These are phyloP conservation scores for Seira sanloemensis DNA, from an alignment of 2,888 invertebrate genomes.

Conservation along the genomic window DNA sequence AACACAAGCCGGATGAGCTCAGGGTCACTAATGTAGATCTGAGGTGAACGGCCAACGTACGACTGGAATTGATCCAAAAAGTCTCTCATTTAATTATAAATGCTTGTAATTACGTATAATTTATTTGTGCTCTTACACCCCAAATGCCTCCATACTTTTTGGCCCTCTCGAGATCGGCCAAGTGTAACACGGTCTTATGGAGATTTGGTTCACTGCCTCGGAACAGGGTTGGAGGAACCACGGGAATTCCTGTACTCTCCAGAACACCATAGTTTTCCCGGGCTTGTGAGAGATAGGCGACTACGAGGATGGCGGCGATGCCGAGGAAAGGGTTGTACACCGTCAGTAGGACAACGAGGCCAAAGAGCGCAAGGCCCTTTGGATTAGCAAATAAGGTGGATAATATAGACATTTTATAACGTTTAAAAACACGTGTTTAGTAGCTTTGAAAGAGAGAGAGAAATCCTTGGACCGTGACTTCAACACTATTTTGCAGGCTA, in stretches of 20 bases:
- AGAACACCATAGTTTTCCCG: conserved; percentile 71
- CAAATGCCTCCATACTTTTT: conserved; percentile 72
- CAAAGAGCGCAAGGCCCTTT: conserved; percentile 38
- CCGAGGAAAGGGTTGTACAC: conserved; percentile 48
- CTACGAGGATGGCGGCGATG: conserved; percentile 18
- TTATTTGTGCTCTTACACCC: conserved; percentile 63
- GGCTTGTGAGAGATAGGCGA: conserved; percentile 57
- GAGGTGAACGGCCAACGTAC: conserved; percentile 61
- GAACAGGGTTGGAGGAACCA: conserved; percentile 64
- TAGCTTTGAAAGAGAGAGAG: no score
- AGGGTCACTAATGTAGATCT: conserved; percentile 57
- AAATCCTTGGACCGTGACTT: no score
- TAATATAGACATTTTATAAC: not conserved
- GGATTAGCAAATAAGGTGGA: conserved; percentile 17
- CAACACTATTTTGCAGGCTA: no score
- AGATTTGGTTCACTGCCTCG: conserved; percentile 69
- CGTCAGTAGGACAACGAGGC: conserved; percentile 35
- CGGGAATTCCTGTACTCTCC: conserved; percentile 69
- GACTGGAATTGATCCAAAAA: no score
- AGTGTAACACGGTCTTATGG: conserved; percentile 69
- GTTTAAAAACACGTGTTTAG: no score
- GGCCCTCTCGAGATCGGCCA: conserved; percentile 67
- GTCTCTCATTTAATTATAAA: not conserved
- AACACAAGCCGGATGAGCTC: conserved; percentile 58
- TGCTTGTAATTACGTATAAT: conserved; percentile 7